phyloP scores from a whole-genome alignment of 1,140 invertebrate species.

The Anastrepha ludens region DNA sequence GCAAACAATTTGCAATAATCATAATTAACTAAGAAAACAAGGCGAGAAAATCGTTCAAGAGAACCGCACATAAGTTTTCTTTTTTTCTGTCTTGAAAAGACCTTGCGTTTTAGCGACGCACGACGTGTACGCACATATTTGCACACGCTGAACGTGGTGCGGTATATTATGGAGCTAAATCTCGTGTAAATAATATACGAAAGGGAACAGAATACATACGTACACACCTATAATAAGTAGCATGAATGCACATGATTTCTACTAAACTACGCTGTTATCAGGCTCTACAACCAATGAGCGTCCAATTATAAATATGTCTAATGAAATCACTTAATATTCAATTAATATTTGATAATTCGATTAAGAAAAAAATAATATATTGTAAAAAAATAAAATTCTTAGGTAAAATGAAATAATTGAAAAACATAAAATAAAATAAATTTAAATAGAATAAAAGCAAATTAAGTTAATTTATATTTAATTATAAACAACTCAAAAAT shows the following conservation, averaged over 20 bases:
- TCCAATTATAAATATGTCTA: slow-evolving; percentile 47
- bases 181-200: not conserved
- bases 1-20: slow-evolving; percentile 35
- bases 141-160: not conserved
- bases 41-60: not conserved
- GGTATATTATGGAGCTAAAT: not conserved
- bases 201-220: not conserved
- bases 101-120: slow-evolving; percentile 12
- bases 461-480: not conserved
- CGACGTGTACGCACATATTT: slow-evolving; percentile 10
- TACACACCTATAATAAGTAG: too few relatives aligned
- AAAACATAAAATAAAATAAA: not conserved
- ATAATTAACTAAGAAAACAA: slow-evolving; percentile 47
- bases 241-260: not conserved
- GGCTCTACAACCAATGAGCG: not conserved
- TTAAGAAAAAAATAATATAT: not conserved
- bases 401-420: not conserved
- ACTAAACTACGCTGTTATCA: slow-evolving; percentile 4
- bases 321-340: slow-evolving; percentile 51
- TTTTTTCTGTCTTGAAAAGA: slow-evolving; percentile 20
- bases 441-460: not conserved
- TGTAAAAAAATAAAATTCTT: not conserved
- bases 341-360: slow-evolving; percentile 29
- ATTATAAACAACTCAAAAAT: not conserved
- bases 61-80: not conserved